Evolutionary conservation across 1,140 invertebrate species (phyloP).

Genomic region (Aphelenchoides avenae): DNA sequence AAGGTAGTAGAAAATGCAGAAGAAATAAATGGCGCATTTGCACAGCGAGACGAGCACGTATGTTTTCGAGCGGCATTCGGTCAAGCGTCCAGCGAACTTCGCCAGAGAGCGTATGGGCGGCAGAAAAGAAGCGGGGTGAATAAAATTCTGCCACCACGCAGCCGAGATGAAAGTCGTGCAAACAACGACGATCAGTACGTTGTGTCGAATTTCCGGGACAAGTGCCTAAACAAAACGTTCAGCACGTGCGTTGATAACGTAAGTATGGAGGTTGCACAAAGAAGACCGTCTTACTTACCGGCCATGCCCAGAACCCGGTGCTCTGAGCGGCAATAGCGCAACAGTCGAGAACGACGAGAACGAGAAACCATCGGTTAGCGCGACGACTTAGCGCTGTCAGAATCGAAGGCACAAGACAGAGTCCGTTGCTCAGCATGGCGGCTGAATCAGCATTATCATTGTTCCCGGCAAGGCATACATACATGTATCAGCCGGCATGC

Average conservation of each 20-base stretch:
- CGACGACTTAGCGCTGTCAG: slow-evolving; percentile 42
- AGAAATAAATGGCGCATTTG: slow-evolving; percentile 51
- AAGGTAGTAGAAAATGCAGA: slow-evolving; percentile 48
- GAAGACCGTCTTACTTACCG: no score
- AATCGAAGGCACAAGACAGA: slow-evolving; percentile 50
- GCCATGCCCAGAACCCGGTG: slow-evolving; percentile 50
- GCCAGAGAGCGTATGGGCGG: slow-evolving; percentile 47
- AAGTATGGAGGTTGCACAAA: not conserved
- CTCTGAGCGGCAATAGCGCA: slow-evolving; percentile 47
- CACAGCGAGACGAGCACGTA: slow-evolving; percentile 46
- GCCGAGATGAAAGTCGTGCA: slow-evolving; percentile 47
- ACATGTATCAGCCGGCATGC: slow-evolving; percentile 47
- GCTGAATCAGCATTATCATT: slow-evolving; percentile 17
- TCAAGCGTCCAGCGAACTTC: slow-evolving; percentile 34
- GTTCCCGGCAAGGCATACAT: slow-evolving; percentile 1
- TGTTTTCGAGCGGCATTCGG: slow-evolving; percentile 53
- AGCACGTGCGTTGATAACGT: not conserved
- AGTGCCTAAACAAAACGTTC: slow-evolving; percentile 34
- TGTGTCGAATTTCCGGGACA: slow-evolving; percentile 37
- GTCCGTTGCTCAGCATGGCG: slow-evolving; percentile 51
- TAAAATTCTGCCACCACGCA: slow-evolving; percentile 59
- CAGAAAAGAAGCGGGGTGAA: slow-evolving; percentile 51
- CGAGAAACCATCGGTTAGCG: slow-evolving; percentile 35
- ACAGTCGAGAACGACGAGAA: slow-evolving; percentile 50
- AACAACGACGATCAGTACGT: slow-evolving; percentile 32